Conservation (phyloP, 2,113 vertebrate genomes). For the Terrapene triunguis region DNA sequence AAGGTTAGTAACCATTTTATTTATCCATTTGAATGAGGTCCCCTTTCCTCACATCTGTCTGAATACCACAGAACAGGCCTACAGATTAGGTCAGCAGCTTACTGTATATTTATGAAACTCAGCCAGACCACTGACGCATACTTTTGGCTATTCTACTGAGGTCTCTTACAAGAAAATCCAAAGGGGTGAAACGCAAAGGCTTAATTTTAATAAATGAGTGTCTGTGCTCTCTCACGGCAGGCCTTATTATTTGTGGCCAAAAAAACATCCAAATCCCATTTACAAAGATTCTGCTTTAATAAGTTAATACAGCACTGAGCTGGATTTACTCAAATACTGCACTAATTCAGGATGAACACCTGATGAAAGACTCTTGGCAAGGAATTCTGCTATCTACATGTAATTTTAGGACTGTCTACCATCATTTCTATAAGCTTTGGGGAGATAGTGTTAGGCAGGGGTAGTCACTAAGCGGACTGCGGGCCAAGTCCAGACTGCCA, state of each 20-base stretch:
- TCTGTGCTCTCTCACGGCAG: neutral
- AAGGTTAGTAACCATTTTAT: no score
- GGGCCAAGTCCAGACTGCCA: no score
- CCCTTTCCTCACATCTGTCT: neutral
- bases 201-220: neutral
- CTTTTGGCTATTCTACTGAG: neutral
- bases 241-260: neutral
- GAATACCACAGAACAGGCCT: neutral
- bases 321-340: neutral
- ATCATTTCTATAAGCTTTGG: neutral
- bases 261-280: neutral
- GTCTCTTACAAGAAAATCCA: neutral
- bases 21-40: neutral
- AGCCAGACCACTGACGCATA: slow-evolving; percentile 27
- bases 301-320: neutral
- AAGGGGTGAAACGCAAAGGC: neutral
- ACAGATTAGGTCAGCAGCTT: neutral
- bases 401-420: neutral
- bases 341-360: neutral
- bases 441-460: neutral
- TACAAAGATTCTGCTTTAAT: slow-evolving; percentile 32
- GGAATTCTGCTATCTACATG: neutral
- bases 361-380: slow-evolving; percentile 4
- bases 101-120: neutral
- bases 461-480: no score